Conservation (phyloP, 2,797 vertebrate genomes). For the Todus mexicanus region DNA sequence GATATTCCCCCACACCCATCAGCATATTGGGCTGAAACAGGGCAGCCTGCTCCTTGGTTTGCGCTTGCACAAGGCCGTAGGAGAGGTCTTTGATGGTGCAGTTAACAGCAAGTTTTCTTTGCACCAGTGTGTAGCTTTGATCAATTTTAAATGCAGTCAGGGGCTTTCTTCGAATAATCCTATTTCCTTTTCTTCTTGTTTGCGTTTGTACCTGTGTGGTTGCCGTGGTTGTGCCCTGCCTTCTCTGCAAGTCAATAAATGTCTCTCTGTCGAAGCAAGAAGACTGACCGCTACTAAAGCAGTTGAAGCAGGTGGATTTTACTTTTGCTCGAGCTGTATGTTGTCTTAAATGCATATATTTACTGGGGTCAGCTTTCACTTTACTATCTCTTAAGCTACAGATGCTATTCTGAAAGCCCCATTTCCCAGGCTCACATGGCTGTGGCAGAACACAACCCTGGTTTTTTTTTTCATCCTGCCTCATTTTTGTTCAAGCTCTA, state of each 20-base stretch:
- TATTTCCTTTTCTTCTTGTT: not conserved
- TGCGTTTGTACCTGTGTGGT: not conserved
- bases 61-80: not conserved
- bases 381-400: not conserved
- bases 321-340: not conserved
- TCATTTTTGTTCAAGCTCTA: not conserved
- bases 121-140: not conserved
- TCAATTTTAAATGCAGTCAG: not conserved
- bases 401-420: not conserved
- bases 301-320: not conserved
- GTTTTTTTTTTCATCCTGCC: not conserved
- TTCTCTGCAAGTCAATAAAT: not conserved
- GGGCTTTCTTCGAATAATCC: not conserved
- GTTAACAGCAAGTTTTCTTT: not conserved
- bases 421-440: accelerated
- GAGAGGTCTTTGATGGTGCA: not conserved
- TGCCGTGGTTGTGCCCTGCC: not conserved
- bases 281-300: not conserved
- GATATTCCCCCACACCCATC: not conserved
- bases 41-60: not conserved
- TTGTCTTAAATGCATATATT: not conserved
- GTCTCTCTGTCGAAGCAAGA: not conserved
- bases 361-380: not conserved
- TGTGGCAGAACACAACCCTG: not conserved
- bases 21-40: not conserved